Base-by-base conservation (phyloP, 2,113 vertebrate species). In the Dolichallabes microphthalmus region DNA sequence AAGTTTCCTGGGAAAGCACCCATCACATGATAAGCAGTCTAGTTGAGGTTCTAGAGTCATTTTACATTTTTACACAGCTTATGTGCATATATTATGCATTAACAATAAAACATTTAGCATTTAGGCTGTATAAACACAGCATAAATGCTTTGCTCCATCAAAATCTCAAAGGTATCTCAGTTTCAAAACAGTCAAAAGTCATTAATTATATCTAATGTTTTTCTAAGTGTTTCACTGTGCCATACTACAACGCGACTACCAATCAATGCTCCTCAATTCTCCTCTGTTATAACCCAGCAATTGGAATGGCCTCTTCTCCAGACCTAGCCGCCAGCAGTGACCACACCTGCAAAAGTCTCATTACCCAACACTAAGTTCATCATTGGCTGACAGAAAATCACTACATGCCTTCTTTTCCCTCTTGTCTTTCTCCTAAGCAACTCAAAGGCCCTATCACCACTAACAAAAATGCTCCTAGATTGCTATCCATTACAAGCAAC, bases 371-470 rank as follows among this genome's bases (percentile, higher is more conserved):
- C 80, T 78, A 88, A 68, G 71, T 88, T 86, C 78, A 88, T 88
- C 87, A 88, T 78, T n/a, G n/a, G 25, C 27, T 86, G 85, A 85
- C 85, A 86, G 85, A 86, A 88, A 88, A 88, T 88, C 87, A 32
- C 69, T 88, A 86, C 82, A n/a, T 30, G 45, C 77, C 82, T 52
- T 68, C 61, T 80, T 73, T 84, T 30, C 69, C 76, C 74, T 82
- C 64, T 52, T 30, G 61, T 86, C 77, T 61, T 52, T 74, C 71
- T 86, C 52, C 71, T 39, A 35, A 88, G 83, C 75, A 73, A 81
- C 27, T 11, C 77, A 53, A 82, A 82, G 52, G 69, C 32, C 85
- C 87, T 61, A 75, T 84, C 85, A 82, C 78, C 50, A 63, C 78
- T 76, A 82, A 81, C 82, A 64, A 84, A 86, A 75, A 80, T 57